These are phyloP conservation scores for Agrilus mali DNA, from an alignment of 2,888 invertebrate genomes.

Conservation along the genomic window DNA sequence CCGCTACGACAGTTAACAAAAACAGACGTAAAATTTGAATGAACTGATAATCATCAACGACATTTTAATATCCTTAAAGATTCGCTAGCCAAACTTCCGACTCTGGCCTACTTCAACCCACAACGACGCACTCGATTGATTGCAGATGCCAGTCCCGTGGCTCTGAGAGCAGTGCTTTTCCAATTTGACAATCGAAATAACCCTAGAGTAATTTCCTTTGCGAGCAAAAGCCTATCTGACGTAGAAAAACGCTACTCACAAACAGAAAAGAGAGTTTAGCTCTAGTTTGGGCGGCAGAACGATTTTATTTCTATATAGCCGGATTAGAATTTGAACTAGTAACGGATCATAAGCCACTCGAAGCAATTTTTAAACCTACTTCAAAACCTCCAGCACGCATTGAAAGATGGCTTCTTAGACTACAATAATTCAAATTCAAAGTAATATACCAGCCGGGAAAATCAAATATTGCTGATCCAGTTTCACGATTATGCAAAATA, in stretches of 20 bases:
- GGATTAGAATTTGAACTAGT: conserved; percentile 15
- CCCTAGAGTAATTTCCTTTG: conserved; percentile 16
- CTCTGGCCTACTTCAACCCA: conserved; percentile 16
- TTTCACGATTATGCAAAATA: no score
- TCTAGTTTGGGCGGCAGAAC: conserved; percentile 27
- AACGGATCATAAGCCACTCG: conserved; percentile 25
- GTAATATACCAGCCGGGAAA: conserved; percentile 9
- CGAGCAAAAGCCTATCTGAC: conserved; percentile 17
- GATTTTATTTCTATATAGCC: conserved; percentile 15
- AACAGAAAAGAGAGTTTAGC: conserved; percentile 27
- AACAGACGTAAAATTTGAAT: conserved; percentile 10
- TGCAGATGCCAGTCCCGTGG: conserved; percentile 20
- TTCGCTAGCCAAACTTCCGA: conserved; percentile 8
- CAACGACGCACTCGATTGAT: conserved; percentile 14
- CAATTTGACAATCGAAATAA: conserved; percentile 12
- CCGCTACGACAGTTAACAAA: conserved; percentile 6
- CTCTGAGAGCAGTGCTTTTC: conserved; percentile 16
- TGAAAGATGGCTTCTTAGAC: conserved; percentile 13
- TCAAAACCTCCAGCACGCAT: conserved; percentile 15
- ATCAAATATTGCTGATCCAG: conserved; percentile 5
- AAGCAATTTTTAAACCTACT: conserved; percentile 17
- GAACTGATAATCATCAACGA: conserved; percentile 9
- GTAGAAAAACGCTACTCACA: conserved; percentile 22
- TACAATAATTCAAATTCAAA: conserved; percentile 11
- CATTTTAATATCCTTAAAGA: conserved; percentile 10